Conservation (phyloP, 2,113 vertebrate species). For the Phoxinus phoxinus region DNA sequence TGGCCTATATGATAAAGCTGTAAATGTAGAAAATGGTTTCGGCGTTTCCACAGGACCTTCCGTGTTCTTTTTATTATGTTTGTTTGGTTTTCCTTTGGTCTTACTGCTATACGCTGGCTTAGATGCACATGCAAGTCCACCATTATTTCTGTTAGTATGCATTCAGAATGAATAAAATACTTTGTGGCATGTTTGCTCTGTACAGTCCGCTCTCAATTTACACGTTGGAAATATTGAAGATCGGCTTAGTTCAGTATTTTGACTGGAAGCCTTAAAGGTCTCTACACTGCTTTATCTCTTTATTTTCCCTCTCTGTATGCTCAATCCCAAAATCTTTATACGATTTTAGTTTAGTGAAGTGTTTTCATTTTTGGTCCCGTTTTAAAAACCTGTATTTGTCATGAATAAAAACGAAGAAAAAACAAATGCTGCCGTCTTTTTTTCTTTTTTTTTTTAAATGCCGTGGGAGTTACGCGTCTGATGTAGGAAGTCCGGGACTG, state of each 20-base stretch:
- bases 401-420: conserved; percentile 70
- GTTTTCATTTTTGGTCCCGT: conserved; percentile 69
- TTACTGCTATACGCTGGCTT: conserved; percentile 62
- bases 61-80: conserved; percentile 49
- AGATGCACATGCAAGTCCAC: conserved; percentile 61
- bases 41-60: conserved; percentile 48
- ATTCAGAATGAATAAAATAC: conserved; percentile 66
- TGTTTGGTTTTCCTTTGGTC: conserved; percentile 56
- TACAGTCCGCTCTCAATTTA: conserved; percentile 67
- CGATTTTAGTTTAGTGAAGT: conserved; percentile 67
- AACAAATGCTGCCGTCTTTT: neutral
- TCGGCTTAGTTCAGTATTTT: conserved; percentile 73
- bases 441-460: neutral
- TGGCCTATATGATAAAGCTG: conserved; percentile 79
- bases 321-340: conserved; percentile 69
- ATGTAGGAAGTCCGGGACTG: no score
- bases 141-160: conserved; percentile 65
- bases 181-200: conserved; percentile 71
- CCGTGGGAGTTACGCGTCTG: neutral
- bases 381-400: conserved; percentile 74
- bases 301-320: conserved; percentile 70
- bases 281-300: conserved; percentile 62
- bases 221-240: conserved; percentile 61
- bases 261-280: conserved; percentile 54
- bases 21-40: conserved; percentile 49